A percentile compares a stretch with the other conserved stretches of the same genome.
phyloP scores from a whole-genome alignment of 2,113 vertebrate genomes.

The Zootoca vivipara region DNA sequence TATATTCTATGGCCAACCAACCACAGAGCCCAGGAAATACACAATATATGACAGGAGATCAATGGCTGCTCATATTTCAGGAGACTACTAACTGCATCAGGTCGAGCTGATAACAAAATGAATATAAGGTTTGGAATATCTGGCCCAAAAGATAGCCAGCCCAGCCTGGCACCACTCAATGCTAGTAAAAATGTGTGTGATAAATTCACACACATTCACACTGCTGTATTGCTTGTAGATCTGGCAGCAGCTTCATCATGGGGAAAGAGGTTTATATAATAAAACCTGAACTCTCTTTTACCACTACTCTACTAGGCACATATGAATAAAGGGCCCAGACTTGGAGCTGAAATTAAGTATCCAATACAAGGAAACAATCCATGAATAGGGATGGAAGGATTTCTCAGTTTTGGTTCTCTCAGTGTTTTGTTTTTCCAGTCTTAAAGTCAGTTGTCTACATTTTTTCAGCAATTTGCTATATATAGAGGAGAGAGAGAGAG shows the following conservation, averaged over 20 bases:
- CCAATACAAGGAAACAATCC: background rate
- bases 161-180: slow-evolving; percentile 28
- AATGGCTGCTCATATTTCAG: slow-evolving; percentile 58
- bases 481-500: too few species aligned
- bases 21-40: slow-evolving; percentile 22
- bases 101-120: slow-evolving; percentile 59
- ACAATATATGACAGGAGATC: slow-evolving; percentile 58
- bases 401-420: too few species aligned
- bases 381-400: background rate
- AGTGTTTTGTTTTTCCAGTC: too few species aligned
- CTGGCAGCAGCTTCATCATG: background rate
- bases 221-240: slow-evolving; percentile 10
- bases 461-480: too few species aligned
- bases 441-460: too few species aligned
- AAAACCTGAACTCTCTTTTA: background rate
- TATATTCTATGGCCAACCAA: slow-evolving; percentile 43
- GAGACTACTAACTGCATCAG: slow-evolving; percentile 45
- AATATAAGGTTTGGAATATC: slow-evolving; percentile 53
- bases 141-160: slow-evolving; percentile 55
- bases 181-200: slow-evolving; percentile 38
- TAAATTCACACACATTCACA: slow-evolving; percentile 4
- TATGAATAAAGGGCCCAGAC: background rate
- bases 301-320: background rate
- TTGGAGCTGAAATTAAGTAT: background rate
- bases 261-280: slow-evolving; percentile 5